Conservation (phyloP, 2,888 invertebrate species). For the Empis livida region DNA sequence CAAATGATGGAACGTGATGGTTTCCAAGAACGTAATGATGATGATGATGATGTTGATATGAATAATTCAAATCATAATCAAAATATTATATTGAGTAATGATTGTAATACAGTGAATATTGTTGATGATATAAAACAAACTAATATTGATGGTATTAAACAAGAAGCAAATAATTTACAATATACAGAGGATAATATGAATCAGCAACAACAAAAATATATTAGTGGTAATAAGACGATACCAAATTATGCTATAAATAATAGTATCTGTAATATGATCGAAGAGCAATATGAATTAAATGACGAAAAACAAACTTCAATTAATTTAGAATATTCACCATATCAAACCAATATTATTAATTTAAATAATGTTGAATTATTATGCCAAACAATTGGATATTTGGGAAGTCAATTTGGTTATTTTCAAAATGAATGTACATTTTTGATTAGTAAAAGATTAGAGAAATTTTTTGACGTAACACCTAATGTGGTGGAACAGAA, state of each 20-base stretch:
- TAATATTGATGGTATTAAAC: background rate
- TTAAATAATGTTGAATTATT: constrained; percentile 22
- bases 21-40: constrained; percentile 2
- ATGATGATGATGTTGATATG: background rate
- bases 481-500: no score
- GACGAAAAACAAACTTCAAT: constrained; percentile 6
- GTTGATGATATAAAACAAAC: background rate
- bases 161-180: background rate
- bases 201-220: background rate
- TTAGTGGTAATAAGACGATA: background rate
- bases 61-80: background rate
- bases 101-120: background rate
- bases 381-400: constrained; percentile 28
- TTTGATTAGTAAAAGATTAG: constrained; percentile 23
- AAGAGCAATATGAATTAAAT: constrained; percentile 5
- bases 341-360: constrained; percentile 26
- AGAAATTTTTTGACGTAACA: constrained; percentile 22
- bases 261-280: background rate
- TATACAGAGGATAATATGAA: background rate
- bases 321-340: constrained; percentile 18
- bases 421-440: constrained; percentile 30
- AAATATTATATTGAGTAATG: background rate
- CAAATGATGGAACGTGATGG: constrained; percentile 9
- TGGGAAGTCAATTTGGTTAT: constrained; percentile 27
- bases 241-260: background rate